Percentiles rank a stretch among this genome's conserved stretches.
These are phyloP conservation scores for Ornithoptera alexandrae DNA, from an alignment of 2,888 invertebrate genomes.

Conservation along the genomic window DNA sequence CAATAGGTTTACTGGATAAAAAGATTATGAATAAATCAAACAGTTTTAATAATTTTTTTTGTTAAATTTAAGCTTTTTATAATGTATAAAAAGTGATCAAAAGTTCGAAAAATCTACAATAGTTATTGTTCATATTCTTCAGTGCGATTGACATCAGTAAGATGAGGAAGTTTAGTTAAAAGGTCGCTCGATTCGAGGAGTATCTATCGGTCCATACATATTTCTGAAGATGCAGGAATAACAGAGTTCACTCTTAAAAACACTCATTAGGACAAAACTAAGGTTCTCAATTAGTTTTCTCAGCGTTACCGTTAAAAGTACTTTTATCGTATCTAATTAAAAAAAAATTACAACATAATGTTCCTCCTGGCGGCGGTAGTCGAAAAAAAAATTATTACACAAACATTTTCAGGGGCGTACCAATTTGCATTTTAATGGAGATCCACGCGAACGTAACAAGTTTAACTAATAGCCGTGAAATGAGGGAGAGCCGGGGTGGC, in stretches of 20 bases:
- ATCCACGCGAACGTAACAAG: constrained; percentile 76
- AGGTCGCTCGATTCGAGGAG: too few relatives aligned
- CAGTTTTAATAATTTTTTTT: too few relatives aligned
- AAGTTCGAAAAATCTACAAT: too few relatives aligned
- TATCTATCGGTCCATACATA: too few relatives aligned
- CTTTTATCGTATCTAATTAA: constrained; percentile 9
- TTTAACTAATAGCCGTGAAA: constrained; percentile 76
- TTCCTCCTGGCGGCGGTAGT: constrained; percentile 36
- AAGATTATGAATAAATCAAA: too few relatives aligned
- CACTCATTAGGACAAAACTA: not conserved
- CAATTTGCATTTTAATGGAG: constrained; percentile 80
- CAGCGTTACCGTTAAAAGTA: not conserved
- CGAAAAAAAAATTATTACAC: constrained; percentile 55
- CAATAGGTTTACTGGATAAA: too few relatives aligned
- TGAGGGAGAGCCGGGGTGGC: constrained; percentile 50
- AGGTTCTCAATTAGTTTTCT: not conserved
- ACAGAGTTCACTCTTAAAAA: not conserved
- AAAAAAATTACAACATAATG: constrained; percentile 18
- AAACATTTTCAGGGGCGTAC: constrained; percentile 69
- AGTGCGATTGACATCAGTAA: too few relatives aligned
- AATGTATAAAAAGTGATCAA: too few relatives aligned
- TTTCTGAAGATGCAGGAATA: too few relatives aligned
- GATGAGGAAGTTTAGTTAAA: too few relatives aligned
- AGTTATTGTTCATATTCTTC: too few relatives aligned
- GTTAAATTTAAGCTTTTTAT: too few relatives aligned